A percentile compares a stretch with the other conserved stretches of the same genome.
Conservation (phyloP, 2,113 vertebrate genomes). For the Melanerpes aurifrons region DNA sequence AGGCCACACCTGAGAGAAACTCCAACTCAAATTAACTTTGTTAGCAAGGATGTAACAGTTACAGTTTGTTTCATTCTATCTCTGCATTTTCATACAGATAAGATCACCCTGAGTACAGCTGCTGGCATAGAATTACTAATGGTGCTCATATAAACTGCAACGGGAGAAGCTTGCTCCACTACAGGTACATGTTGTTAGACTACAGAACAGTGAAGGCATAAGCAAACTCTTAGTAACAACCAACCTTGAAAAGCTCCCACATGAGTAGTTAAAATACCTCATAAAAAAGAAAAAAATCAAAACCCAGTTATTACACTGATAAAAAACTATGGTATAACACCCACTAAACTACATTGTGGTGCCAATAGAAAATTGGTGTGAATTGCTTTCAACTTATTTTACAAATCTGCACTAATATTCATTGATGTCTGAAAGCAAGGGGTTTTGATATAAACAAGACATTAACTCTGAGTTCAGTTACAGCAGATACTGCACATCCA, state of each 20-base stretch:
- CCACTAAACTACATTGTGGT: background rate
- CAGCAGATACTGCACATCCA: background rate
- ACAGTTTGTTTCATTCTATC: background rate
- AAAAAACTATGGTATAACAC: background rate
- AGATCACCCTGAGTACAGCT: accelerated
- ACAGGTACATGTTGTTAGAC: background rate
- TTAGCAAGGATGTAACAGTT: background rate
- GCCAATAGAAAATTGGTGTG: background rate
- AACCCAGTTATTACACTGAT: background rate
- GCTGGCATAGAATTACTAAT: background rate
- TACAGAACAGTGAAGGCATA: background rate
- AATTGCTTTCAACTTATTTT: background rate
- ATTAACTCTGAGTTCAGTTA: background rate
- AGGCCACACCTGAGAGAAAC: background rate
- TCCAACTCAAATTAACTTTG: background rate
- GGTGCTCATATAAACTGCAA: background rate
- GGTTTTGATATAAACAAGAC: background rate
- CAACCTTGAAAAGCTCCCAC: background rate
- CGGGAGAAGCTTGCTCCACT: background rate
- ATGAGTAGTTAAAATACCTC: background rate
- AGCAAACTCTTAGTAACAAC: background rate
- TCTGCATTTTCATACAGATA: background rate
- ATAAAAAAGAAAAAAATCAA: background rate
- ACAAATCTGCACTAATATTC: background rate
- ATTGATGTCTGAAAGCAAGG: background rate